These are phyloP conservation scores for Pseudachorutes palmiensis DNA, from an alignment of 1,140 invertebrate species.

Conservation along the genomic window DNA sequence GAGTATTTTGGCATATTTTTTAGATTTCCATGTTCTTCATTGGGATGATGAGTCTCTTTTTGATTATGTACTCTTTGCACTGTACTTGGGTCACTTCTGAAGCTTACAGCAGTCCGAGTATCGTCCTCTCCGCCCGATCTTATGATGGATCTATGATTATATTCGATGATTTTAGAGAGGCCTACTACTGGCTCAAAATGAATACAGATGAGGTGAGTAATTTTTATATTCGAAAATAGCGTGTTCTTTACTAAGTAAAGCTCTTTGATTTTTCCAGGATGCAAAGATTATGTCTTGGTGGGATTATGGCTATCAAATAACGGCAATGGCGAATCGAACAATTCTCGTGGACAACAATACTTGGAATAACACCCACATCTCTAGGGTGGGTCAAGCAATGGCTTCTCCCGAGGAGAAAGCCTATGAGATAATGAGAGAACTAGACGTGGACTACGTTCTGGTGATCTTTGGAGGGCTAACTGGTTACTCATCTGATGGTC, in stretches of 20 bases:
- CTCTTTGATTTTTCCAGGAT: conserved; percentile 46
- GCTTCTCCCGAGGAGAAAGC: conserved; percentile 91
- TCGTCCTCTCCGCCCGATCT: conserved; percentile 87
- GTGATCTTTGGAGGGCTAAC: conserved; percentile 97
- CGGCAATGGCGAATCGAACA: conserved; percentile 96
- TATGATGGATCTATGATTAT: conserved; percentile 92
- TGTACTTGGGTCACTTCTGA: conserved; percentile 99
- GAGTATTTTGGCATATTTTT: conserved; percentile 35
- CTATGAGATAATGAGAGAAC: conserved; percentile 92
- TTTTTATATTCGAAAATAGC: neutral
- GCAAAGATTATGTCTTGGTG: conserved; percentile 98
- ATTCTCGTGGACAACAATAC: conserved; percentile 99
- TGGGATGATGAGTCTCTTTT: conserved; percentile 68
- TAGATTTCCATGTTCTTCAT: conserved; percentile 80
- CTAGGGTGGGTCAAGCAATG: conserved; percentile 94
- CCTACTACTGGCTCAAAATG: conserved; percentile 95
- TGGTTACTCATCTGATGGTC: conserved; percentile 95
- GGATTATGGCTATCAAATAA: conserved; percentile 99
- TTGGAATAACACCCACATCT: conserved; percentile 99
- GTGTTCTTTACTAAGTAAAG: conserved; percentile 15
- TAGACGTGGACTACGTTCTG: conserved; percentile 95
- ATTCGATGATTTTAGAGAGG: conserved; percentile 96
- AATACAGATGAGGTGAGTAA: conserved; percentile 56
- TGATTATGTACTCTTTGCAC: conserved; percentile 88
- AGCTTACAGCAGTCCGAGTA: conserved; percentile 94